Evolutionary conservation across 2,888 invertebrate species (phyloP), one percentile per base, ranked within the genome.

Genomic region (Chorisops tibialis): DNA sequence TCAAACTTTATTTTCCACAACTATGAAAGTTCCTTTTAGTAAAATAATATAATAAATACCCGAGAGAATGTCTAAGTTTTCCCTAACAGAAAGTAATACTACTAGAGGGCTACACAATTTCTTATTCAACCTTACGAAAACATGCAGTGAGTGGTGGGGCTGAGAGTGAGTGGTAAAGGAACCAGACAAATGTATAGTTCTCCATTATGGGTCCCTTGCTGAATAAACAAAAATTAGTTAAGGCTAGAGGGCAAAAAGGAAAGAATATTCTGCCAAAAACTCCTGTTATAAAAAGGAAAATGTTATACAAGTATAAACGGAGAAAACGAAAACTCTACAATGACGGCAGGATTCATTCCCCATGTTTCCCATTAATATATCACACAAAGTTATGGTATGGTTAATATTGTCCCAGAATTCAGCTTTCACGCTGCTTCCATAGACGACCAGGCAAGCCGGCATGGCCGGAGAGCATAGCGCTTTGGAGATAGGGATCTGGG

Each of bases 281-380:
- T 56, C 35, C 6, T 24, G 24, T 9, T 30, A 18, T 56, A 30
- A 56, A 24, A 45, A 45, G 30, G 35, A 30, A 16, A 35, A 45
- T 45, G 43, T 56, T 56, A 30, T 45, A 7, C 14, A 35, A 16
- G 45, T 30, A 24, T 45, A 30, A 9, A 30, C 30, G 5, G 7
- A 9, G 30, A 30, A 39, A 43, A 24, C 39, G 49, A 21, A n/a
- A 52, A 61, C 61, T 61, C 35, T 3, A 41, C 47, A 43, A 45
- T 43, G 56, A 30, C 30, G 56, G 22, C 18, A 45, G 30, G 30
- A 35, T 56, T 45, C 56, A 56, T 56, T 30, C 35, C 43, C 56
- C 45, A 45, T 56, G 56, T 35, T 56, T 45, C 56, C 56, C 59
- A 59, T 63, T 63, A 63, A 63, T 63, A 63, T 51, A 63, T 63